These are phyloP conservation scores for Nemotelus pantherinus DNA, from an alignment of 2,888 invertebrate genomes.

Conservation along the genomic window DNA sequence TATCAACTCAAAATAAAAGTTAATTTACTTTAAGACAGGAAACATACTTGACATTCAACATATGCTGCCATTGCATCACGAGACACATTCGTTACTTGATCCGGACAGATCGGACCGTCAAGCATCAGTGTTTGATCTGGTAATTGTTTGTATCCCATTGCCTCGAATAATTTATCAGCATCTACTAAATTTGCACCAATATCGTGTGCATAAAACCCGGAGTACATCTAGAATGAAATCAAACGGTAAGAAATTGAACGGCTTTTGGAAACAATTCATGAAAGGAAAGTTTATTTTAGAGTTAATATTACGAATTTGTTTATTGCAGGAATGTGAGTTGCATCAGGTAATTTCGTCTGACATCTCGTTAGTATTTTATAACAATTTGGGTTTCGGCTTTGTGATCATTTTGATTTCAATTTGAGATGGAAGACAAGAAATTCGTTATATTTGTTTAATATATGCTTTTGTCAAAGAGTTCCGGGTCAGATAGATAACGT, in stretches of 20 bases:
- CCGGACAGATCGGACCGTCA: slow-evolving; percentile 82
- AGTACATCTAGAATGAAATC: slow-evolving; percentile 73
- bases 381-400: too few species aligned
- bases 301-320: too few species aligned
- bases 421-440: too few species aligned
- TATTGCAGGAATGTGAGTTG: too few species aligned
- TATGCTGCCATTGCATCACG: slow-evolving; percentile 86
- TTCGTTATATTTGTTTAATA: too few species aligned
- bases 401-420: too few species aligned
- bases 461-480: too few species aligned
- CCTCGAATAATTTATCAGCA: slow-evolving; percentile 79
- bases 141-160: slow-evolving; percentile 82
- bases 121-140: slow-evolving; percentile 68
- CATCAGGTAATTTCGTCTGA: background rate
- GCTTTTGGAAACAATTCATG: too few species aligned
- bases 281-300: too few species aligned
- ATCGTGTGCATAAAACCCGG: slow-evolving; percentile 89
- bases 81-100: slow-evolving; percentile 80
- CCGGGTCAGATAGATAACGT: too few species aligned
- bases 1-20: background rate
- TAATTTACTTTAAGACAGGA: background rate
- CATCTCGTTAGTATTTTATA: background rate
- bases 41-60: slow-evolving; percentile 82
- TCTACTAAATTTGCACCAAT: slow-evolving; percentile 82
- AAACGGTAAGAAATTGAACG: slow-evolving; percentile 44